Base-by-base conservation (phyloP, 2,888 invertebrate genomes). In the Synergus umbraculus region DNA sequence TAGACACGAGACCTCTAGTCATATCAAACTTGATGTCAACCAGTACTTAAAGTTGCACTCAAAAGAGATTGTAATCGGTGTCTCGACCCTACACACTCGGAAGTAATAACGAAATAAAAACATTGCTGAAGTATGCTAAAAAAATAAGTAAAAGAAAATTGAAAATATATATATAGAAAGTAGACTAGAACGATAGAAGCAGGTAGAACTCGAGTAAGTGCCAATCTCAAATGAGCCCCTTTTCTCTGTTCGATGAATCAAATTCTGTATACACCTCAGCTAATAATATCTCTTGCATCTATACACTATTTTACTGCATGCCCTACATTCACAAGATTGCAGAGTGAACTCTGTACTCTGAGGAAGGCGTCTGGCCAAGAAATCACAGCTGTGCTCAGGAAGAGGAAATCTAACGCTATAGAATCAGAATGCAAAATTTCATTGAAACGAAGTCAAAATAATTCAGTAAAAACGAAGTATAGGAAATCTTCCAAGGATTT, bases 271-370 rank as follows among this genome's bases (percentile, higher is more conserved):
- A 78, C 43, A 67, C 43, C 66, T 78, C 66, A 37, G 81, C 80
- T 84, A 84, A 85, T 82, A 79, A 84, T 84, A 83, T 81, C 83
- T 76, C n/a, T 65, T 41, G 79, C 82, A 77, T 79, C 64, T 79
- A 67, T 66, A 79, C 63, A 58, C 60, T 63, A 76, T 69, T 79
- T 79, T 66, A 79, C 77, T 18, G 41, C 58, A 76, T 67, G 84
- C 29, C 79, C 85, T 65, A 84, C 65, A 85, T 83, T 78, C 77
- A 67, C 63, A 15, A 76, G 44, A 65, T 69, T 73, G 73, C 73
- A 73, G 54, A 73, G 73, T 73, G 73, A 73, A 73, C 73, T 49
- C 73, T 73, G 73, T 73, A 54, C 54, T 73, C 54, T 37, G 37
- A 13, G 18, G 54, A 73, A 73, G 73, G 73, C 73, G 54, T n/a